Percentiles rank a stretch among this genome's conserved stretches.
Conservation (phyloP, 2,113 vertebrate genomes). For the Lophotis ruficrista region DNA sequence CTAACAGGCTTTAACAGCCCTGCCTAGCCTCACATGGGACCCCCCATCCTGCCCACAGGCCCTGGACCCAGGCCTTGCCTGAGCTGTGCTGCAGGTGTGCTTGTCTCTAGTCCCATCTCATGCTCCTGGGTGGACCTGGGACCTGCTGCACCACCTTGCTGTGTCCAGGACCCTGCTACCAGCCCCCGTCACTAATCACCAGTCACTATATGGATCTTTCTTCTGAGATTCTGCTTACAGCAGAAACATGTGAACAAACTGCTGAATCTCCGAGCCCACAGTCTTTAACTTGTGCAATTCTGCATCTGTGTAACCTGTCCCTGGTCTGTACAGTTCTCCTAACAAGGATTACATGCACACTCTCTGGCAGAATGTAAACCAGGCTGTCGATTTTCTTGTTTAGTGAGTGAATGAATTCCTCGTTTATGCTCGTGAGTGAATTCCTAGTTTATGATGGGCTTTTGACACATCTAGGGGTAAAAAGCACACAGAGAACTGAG, state of each 20-base stretch:
- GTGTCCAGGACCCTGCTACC: background rate
- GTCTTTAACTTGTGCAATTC: background rate
- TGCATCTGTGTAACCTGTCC: background rate
- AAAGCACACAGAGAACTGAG: background rate
- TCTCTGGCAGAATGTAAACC: background rate
- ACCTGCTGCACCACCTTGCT: background rate
- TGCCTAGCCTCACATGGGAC: background rate
- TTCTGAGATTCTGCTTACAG: background rate
- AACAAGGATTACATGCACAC: background rate
- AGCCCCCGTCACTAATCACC: background rate
- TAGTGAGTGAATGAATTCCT: background rate
- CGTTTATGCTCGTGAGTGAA: background rate
- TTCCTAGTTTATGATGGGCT: background rate
- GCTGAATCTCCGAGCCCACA: background rate
- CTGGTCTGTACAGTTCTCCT: background rate
- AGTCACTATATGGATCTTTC: background rate
- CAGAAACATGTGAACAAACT: background rate
- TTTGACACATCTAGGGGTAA: background rate
- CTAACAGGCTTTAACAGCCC: background rate
- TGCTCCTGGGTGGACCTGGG: background rate
- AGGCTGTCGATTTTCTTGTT: background rate
- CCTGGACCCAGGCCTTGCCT: background rate
- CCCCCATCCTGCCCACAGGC: accelerated
- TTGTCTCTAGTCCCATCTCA: background rate
- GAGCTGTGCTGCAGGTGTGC: background rate